These are phyloP conservation scores for Sturmia bella DNA, from an alignment of 2,888 invertebrate genomes.

Conservation along the genomic window DNA sequence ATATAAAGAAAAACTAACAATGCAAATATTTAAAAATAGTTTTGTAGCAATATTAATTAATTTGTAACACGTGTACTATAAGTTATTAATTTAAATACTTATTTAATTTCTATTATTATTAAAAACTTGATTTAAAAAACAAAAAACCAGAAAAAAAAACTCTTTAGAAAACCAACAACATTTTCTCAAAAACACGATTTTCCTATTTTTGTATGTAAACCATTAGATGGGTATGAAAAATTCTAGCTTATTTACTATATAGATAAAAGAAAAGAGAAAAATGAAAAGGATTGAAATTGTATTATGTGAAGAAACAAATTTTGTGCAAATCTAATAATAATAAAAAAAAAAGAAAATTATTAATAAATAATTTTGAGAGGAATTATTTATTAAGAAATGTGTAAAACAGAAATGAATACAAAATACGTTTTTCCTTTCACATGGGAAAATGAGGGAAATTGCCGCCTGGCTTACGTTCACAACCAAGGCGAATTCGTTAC, in stretches of 20 bases:
- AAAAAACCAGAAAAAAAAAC: conserved; percentile 12
- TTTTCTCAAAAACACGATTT: conserved; percentile 61
- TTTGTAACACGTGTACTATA: conserved; percentile 54
- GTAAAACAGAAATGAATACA: conserved; percentile 34
- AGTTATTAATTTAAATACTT: conserved; percentile 56
- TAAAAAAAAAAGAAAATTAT: conserved; percentile 49
- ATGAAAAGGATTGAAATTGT: conserved; percentile 42
- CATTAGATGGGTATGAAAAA: conserved; percentile 41
- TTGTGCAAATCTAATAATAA: conserved; percentile 29
- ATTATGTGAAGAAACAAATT: conserved; percentile 49
- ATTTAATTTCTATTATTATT: conserved; percentile 50
- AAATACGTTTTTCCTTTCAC: conserved; percentile 23
- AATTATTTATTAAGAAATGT: conserved; percentile 62
- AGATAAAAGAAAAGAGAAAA: conserved; percentile 11
- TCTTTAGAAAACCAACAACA: conserved; percentile 41
- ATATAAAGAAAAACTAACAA: conserved; percentile 41
- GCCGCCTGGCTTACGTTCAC: too few relatives aligned
- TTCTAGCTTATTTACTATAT: conserved; percentile 3
- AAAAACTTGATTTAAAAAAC: conserved; percentile 22
- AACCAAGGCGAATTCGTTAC: too few relatives aligned
- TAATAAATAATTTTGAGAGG: conserved; percentile 55
- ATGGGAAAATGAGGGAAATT: background rate
- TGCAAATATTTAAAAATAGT: conserved; percentile 54
- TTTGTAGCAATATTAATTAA: conserved; percentile 38
- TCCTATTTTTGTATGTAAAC: conserved; percentile 66